Base-by-base conservation (phyloP, 2,113 vertebrate genomes). In the Cisticola juncidis region DNA sequence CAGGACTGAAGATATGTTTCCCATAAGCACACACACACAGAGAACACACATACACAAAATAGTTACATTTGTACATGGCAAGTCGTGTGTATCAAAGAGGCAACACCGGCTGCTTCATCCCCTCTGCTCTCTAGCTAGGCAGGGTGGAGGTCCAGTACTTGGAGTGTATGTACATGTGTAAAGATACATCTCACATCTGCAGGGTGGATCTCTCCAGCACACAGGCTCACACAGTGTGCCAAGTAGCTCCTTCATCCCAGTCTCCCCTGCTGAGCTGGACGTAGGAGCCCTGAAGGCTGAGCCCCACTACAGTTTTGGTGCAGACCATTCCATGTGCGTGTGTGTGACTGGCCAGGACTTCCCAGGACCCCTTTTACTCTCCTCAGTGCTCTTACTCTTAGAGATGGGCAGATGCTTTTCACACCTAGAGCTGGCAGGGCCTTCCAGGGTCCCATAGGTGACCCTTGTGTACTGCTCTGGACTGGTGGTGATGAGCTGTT, bases 231-330 rank as follows among this genome's bases (percentile, higher is more conserved):
- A 19, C 29, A 21, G 2, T 36, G 40, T 81, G 36, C 15, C 28
- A 8, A 17, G 60, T 15, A 48, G 14, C 50, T 92, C 13, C 70
- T 92, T 61, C 29, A 31, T 68, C 51, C 22, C 36, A 24, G 2
- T 61, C 15, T 90, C 19, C 22, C 36, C 19, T 48, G 33, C 14
- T 73, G 44, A 86, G 25, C 57, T 80, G 48, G 36, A 7, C 3
- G 0, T 18, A 2, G 4, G 35, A 66, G 20, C 24, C 22, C 19
- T 42, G 16, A 69, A 31, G 35, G 26, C 48, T 0, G 0, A 71
- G 25, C 19, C 20, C 26, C 20, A 9, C 31, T 83, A 7, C 13
- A 23, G 22, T 4, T 84, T 44, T 89, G 42, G 58, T 66, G 14
- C 51, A 31, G 13, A 13, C 38, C 14, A 16, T 66, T 17, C 26